Base-by-base conservation (phyloP, 2,797 vertebrate genomes). In the Luscinia luscinia region DNA sequence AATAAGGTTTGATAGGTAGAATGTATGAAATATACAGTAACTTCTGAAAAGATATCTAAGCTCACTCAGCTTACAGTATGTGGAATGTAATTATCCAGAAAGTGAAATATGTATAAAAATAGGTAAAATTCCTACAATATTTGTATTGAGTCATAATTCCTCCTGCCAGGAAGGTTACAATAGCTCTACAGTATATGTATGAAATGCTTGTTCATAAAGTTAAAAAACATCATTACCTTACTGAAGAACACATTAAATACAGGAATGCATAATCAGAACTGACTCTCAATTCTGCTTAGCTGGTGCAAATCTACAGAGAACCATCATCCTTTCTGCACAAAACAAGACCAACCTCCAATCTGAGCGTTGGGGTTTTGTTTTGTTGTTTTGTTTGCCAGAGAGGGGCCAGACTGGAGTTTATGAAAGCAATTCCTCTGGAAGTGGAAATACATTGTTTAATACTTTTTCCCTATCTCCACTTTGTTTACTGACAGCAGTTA, bases 41-140 rank as follows among this genome's bases (percentile, higher is more conserved):
- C 72, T 96, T 96, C 83, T 79, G 91, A 95, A 97, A 96, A 95
- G 83, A 59, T 93, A 72, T 85, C 89, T 89, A 81, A 89, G 72
- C 46, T 94, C 76, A 76, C 77, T 90, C 84, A 91, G 86, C 55
- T 95, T 96, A 94, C 69, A 96, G 87, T 79, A 78, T 93, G 86
- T 96, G 93, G 95, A 97, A 97, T 96, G 96, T 59, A 91, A 85
- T 94, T 95, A 96, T 89, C 77, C 95, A 96, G 92, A 96, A 97
- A 96, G 90, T 95, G 97, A 97, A 90, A 91, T 84, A 95, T 96
- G 96, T 98, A 97, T 97, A 98, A 98, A 98, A 98, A 98, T 97
- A 98, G 95, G 94, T 97, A 97, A 97, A 97, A 97, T 96, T 92
- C 97, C 97, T 97, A 97, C 95, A 97, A 96, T 95, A 96, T 96